Evolutionary conservation across 1,140 invertebrate species (phyloP).

Genomic region (Panagrolaimus sp.): DNA sequence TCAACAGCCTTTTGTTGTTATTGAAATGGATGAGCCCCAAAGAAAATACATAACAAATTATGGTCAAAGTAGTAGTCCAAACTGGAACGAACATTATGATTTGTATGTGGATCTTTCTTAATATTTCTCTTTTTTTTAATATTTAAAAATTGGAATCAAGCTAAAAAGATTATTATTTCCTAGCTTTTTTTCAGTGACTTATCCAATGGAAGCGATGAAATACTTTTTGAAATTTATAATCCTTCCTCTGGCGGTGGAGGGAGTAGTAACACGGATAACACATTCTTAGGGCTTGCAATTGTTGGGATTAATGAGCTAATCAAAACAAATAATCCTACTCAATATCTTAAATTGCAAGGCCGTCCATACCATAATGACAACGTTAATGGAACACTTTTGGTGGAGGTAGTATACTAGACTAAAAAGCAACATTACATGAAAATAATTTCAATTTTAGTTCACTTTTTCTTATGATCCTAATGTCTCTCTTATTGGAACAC

Average conservation of each 20-base stretch:
- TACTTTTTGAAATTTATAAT: slow-evolving; percentile 30
- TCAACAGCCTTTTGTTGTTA: slow-evolving; percentile 7
- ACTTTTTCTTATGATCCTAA: slow-evolving; percentile 2
- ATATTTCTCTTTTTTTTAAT: too few relatives aligned
- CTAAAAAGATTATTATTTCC: not conserved
- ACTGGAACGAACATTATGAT: slow-evolving; percentile 14
- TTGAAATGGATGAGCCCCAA: slow-evolving; percentile 6
- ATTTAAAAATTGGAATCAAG: too few relatives aligned
- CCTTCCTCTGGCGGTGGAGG: not conserved
- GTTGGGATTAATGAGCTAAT: slow-evolving; percentile 81
- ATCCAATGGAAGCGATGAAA: slow-evolving; percentile 15
- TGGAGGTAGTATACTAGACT: slow-evolving; percentile 69
- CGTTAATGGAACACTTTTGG: slow-evolving; percentile 78
- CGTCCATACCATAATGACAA: slow-evolving; percentile 77
- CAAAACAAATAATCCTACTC: slow-evolving; percentile 32
- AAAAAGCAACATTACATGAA: too few relatives aligned
- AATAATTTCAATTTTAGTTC: not conserved
- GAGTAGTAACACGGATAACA: slow-evolving; percentile 50
- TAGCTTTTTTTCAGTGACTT: slow-evolving; percentile 14
- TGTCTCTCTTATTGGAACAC: not conserved
- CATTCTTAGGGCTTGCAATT: slow-evolving; percentile 82
- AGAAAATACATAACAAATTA: not conserved
- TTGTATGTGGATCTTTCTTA: not conserved
- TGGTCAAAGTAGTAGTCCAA: slow-evolving; percentile 11
- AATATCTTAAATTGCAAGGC: slow-evolving; percentile 71